These are phyloP conservation scores for Ennomos fuscantarius DNA, from an alignment of 2,888 invertebrate species.

Conservation along the genomic window DNA sequence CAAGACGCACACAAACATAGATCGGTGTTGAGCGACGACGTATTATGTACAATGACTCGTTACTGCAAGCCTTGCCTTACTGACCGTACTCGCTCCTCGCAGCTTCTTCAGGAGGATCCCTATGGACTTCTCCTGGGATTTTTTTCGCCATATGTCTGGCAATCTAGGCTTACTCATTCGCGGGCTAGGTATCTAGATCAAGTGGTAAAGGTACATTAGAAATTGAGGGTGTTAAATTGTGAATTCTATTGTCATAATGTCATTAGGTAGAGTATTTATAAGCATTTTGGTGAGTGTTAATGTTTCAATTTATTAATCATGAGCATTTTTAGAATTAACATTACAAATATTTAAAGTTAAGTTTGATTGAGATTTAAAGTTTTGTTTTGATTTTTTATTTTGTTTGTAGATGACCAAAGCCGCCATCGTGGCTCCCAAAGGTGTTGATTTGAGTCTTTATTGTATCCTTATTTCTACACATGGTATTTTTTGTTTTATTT, in stretches of 20 bases:
- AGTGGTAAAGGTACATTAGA: conserved; percentile 42
- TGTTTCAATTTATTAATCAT: too few species aligned
- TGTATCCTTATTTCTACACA: too few species aligned
- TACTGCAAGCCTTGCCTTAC: conserved; percentile 47
- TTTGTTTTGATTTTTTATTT: too few species aligned
- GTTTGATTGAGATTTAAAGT: too few species aligned
- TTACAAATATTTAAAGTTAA: too few species aligned
- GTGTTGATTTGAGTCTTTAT: too few species aligned
- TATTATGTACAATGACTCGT: conserved; percentile 62
- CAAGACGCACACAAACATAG: conserved; percentile 56
- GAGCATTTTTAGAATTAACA: too few species aligned
- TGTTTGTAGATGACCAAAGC: too few species aligned
- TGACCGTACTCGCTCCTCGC: conserved; percentile 71
- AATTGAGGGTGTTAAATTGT: neutral
- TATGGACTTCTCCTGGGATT: conserved; percentile 74
- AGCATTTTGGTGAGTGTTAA: neutral
- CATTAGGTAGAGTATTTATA: neutral
- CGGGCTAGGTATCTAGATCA: conserved; percentile 66
- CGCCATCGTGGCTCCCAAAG: too few species aligned
- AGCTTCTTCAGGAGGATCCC: conserved; percentile 74
- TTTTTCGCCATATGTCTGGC: conserved; percentile 77
- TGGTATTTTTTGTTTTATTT: too few species aligned
- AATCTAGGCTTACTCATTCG: conserved; percentile 65
- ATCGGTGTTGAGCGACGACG: conserved; percentile 31
- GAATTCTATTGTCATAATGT: neutral